Base-by-base conservation (phyloP, 2,888 invertebrate genomes). In the Anoncus sp. region DNA sequence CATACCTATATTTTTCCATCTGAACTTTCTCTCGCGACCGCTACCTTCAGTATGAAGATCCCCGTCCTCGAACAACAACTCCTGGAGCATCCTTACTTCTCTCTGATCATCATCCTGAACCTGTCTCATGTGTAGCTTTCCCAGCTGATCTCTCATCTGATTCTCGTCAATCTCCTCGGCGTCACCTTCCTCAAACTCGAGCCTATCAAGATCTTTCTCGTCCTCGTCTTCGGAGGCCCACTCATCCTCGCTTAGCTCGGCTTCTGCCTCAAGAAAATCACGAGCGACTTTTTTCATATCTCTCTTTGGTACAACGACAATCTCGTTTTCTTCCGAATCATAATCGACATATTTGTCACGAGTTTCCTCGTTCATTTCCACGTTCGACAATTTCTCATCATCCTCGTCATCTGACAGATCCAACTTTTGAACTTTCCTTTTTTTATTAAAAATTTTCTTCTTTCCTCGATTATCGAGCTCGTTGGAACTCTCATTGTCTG, bases 141-240 rank as follows among this genome's bases (percentile, higher is more conserved):
- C 98, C 53, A 98, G 92, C 91, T 98, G 96, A 72, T 94, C 92
- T 83, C 94, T 94, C 69, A 98, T 92, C 89, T 95, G 92, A n/a
- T 95, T 94, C 82, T 97, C 95, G 86, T 98, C 96, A 87, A 97
- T 95, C 40, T 95, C 93, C 75, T 98, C 98, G 12, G 94, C 93
- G 85, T 98, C 98, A 0, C 96, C 98, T 73, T 94, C 95, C 90
- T 98, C 98, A 3, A 94, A 92, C 89, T 98, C 98, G 90, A 97
- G 93, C 66, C 93, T 92, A 88, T 98, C 98, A 85, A 96, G 90
- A 70, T 94, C 95, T 40, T 93, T 93, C 91, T 97, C 97, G 90
- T 98, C 97, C 91, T 97, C 98, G 87, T 98, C 98, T 0, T 94
- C 97, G 55, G 97, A 97, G 0, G 95, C 97, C 95, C 96, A 97